Conservation (phyloP, 2,113 vertebrate species). For the Psilopogon haemacephalus region DNA sequence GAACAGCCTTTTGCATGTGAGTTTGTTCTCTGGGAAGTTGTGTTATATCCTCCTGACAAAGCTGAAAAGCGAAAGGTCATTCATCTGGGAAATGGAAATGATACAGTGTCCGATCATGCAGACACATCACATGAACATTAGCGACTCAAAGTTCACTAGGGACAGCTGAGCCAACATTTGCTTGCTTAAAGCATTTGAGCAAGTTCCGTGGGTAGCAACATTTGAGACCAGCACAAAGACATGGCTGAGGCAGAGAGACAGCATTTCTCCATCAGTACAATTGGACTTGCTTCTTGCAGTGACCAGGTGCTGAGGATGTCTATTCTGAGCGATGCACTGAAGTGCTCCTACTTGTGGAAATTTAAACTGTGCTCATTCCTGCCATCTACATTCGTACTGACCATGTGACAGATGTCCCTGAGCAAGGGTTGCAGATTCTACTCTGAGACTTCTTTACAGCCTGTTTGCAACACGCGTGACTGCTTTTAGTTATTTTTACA, state of each 20-base stretch:
- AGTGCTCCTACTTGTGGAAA: background rate
- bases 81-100: constrained; percentile 35
- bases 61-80: constrained; percentile 32
- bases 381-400: background rate
- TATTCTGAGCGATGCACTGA: rapidly evolving
- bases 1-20: constrained; percentile 18
- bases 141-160: background rate
- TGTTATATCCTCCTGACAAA: constrained; percentile 46
- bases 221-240: background rate
- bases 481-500: background rate
- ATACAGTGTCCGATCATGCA: background rate
- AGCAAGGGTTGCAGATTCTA: background rate
- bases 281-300: rapidly evolving
- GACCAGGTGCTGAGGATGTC: background rate
- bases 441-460: background rate
- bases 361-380: background rate
- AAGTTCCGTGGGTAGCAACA: background rate
- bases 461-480: background rate
- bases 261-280: background rate
- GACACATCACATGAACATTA: background rate
- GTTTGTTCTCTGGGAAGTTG: constrained; percentile 21
- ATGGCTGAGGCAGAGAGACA: background rate
- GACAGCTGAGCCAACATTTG: background rate
- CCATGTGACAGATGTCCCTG: rapidly evolving
- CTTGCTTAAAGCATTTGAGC: background rate